Conservation (phyloP, 2,888 invertebrate species). For the Rosalia funebris region DNA sequence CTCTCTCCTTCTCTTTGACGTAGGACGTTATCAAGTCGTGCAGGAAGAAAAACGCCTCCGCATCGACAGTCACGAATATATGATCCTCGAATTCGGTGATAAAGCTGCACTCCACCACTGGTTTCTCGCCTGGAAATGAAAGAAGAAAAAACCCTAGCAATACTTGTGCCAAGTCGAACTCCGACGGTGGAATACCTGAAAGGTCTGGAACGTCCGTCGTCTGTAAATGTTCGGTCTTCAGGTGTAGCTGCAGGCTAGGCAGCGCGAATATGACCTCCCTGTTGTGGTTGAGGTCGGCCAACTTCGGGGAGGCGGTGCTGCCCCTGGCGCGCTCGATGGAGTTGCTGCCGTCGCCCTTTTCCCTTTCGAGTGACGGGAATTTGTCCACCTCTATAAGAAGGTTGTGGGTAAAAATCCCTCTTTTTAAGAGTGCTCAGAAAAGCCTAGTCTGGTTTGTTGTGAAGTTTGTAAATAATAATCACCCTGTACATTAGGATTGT, state of each 20-base stretch:
- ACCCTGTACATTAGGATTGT: no score
- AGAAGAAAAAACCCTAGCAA: no score
- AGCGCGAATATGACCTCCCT: conserved; percentile 97
- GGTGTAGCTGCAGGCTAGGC: conserved; percentile 90
- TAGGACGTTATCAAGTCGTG: conserved; percentile 97
- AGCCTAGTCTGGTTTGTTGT: no score
- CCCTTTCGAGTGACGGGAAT: conserved; percentile 89
- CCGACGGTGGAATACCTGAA: conserved; percentile 64
- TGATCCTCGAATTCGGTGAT: conserved; percentile 99
- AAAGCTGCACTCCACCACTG: conserved; percentile 94
- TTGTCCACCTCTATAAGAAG: conserved; percentile 83
- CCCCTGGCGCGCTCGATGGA: conserved; percentile 69
- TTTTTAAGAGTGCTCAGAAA: no score
- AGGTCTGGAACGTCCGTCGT: conserved; percentile 76
- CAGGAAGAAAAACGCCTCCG: conserved; percentile 97
- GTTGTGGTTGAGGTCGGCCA: conserved; percentile 83
- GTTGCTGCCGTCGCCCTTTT: conserved; percentile 70
- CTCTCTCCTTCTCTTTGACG: conserved; percentile 90
- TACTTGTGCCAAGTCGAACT: no score
- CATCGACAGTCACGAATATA: conserved; percentile 97
- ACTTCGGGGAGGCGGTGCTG: conserved; percentile 66
- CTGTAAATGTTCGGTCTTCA: conserved; percentile 93
- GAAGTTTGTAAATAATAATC: no score
- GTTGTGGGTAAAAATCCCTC: no score
- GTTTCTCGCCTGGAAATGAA: conserved; percentile 75